A percentile compares a stretch with the other conserved stretches of the same genome.
Conservation (phyloP, 2,113 vertebrate species). For the Toxotes jaculatrix region DNA sequence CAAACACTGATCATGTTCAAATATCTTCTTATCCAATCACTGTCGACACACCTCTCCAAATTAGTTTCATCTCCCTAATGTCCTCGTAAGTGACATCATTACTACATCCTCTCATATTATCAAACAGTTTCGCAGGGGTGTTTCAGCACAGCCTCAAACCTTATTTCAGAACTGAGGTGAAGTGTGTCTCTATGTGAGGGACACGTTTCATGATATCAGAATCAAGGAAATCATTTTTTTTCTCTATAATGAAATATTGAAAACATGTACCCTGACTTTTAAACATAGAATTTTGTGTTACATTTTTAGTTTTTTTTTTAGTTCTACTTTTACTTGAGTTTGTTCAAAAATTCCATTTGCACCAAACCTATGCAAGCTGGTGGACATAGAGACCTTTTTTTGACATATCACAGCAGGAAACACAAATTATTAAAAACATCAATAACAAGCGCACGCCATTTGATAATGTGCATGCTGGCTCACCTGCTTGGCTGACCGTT, state of each 20-base stretch:
- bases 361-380: no score
- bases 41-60: neutral
- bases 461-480: no score
- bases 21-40: conserved; percentile 13
- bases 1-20: conserved; percentile 19
- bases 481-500: no score
- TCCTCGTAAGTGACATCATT: conserved; percentile 20
- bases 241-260: neutral
- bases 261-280: no score
- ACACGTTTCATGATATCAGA: neutral
- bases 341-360: no score
- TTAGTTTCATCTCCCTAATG: neutral
- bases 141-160: neutral
- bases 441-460: no score
- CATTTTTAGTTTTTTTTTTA: no score
- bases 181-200: neutral
- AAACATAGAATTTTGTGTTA: no score
- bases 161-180: neutral
- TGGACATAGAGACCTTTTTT: no score
- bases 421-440: no score
- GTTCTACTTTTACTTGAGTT: no score
- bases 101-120: conserved; percentile 11
- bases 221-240: neutral
- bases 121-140: neutral
- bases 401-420: no score